These are phyloP conservation scores for Lochmaea capreae DNA, from an alignment of 2,888 invertebrate species.

Conservation along the genomic window DNA sequence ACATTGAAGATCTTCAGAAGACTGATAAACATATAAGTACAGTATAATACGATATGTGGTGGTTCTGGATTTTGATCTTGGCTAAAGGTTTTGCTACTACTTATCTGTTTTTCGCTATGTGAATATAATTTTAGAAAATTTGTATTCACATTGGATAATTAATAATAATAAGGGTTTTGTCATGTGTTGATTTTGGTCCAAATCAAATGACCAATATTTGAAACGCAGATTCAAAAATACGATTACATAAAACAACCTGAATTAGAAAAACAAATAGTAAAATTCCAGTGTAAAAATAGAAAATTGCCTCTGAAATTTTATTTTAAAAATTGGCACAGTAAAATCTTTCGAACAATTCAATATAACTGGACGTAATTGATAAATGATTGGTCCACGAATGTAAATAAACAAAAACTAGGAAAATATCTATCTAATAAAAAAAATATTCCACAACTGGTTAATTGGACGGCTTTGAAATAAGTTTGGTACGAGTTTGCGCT, in stretches of 20 bases:
- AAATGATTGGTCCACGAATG: background rate
- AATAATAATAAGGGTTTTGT: background rate
- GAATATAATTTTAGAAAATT: too few relatives aligned
- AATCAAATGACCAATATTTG: background rate
- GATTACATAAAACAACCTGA: background rate
- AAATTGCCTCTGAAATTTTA: background rate
- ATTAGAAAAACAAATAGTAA: background rate
- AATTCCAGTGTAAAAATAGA: slow-evolving; percentile 3
- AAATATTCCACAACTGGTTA: too few relatives aligned
- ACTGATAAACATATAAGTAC: too few relatives aligned
- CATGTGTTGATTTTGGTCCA: background rate
- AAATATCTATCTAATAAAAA: too few relatives aligned
- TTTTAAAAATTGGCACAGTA: background rate
- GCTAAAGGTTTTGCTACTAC: too few relatives aligned
- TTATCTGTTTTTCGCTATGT: too few relatives aligned
- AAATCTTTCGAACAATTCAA: background rate
- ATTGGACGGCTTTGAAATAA: too few relatives aligned
- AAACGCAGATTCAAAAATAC: background rate
- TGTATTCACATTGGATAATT: too few relatives aligned
- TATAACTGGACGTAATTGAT: background rate
- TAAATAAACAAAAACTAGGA: background rate
- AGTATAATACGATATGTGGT: too few relatives aligned
- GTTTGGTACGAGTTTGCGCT: too few relatives aligned
- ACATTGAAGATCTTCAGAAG: too few relatives aligned
- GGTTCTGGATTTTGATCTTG: too few relatives aligned